phyloP scores from a whole-genome alignment of 2,888 invertebrate species.

The Terebella lapidaria region DNA sequence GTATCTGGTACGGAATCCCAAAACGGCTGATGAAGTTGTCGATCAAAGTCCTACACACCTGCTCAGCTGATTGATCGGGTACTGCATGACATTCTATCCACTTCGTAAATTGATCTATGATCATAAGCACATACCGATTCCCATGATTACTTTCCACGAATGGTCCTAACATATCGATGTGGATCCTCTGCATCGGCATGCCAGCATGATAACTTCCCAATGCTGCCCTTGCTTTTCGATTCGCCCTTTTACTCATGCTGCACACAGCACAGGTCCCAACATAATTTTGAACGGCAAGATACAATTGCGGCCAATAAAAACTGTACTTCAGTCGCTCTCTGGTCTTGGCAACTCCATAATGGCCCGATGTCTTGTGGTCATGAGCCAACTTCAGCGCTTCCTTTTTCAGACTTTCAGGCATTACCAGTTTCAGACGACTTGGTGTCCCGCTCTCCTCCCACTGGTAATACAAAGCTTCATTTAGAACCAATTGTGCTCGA shows the following conservation, averaged over 20 bases:
- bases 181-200: constrained; percentile 2
- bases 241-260: background rate
- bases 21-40: background rate
- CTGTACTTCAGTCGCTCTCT: background rate
- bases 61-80: background rate
- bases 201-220: background rate
- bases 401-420: background rate
- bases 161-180: constrained; percentile 2
- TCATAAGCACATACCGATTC: background rate
- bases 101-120: constrained; percentile 9
- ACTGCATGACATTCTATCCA: constrained; percentile 5
- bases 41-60: background rate
- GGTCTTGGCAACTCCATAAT: background rate
- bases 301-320: background rate
- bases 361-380: background rate
- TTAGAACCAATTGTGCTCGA: background rate
- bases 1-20: background rate
- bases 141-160: background rate
- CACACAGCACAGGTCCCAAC: background rate
- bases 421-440: background rate
- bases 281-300: background rate
- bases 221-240: background rate
- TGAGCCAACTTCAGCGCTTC: background rate
- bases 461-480: background rate
- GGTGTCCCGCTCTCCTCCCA: background rate